A percentile compares a stretch with the other conserved stretches of the same genome.
phyloP scores from a whole-genome alignment of 64 coral and sea anemone genomes.

The Pocillopora verrucosa region DNA sequence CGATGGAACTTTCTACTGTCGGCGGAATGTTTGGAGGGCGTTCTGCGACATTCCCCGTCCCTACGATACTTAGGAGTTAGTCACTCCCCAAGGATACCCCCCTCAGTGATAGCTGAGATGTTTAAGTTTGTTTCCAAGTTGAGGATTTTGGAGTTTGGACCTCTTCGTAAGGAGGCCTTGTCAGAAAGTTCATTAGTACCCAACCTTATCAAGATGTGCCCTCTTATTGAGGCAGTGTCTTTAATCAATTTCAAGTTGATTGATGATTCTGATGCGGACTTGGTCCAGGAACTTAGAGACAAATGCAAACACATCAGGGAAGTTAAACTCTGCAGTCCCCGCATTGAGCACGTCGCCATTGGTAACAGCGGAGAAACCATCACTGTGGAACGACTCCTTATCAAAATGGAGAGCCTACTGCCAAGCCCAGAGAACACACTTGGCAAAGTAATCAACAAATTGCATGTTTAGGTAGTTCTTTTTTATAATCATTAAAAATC shows the following conservation, averaged over 20 bases:
- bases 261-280: slow-evolving; percentile 64
- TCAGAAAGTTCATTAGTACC: slow-evolving; percentile 86
- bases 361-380: slow-evolving; percentile 95
- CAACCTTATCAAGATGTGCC: slow-evolving; percentile 85
- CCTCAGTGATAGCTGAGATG: slow-evolving; percentile 85
- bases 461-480: slow-evolving; percentile 24
- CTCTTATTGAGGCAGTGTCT: slow-evolving; percentile 85
- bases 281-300: slow-evolving; percentile 72
- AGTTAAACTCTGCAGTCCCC: slow-evolving; percentile 93
- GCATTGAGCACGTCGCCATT: slow-evolving; percentile 97
- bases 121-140: slow-evolving; percentile 88
- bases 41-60: slow-evolving; percentile 85
- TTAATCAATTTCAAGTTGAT: slow-evolving; percentile 95
- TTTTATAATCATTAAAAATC: not conserved
- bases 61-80: slow-evolving; percentile 95
- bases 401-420: slow-evolving; percentile 96
- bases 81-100: slow-evolving; percentile 95
- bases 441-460: slow-evolving; percentile 79
- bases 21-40: slow-evolving; percentile 96
- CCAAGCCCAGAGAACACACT: slow-evolving; percentile 92
- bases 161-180: slow-evolving; percentile 87
- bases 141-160: slow-evolving; percentile 97
- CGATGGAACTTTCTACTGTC: slow-evolving; percentile 99
- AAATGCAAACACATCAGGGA: slow-evolving; percentile 91
- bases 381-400: slow-evolving; percentile 91